These are phyloP conservation scores for Cydia fagiglandana DNA, from an alignment of 1,140 invertebrate genomes.

Conservation along the genomic window DNA sequence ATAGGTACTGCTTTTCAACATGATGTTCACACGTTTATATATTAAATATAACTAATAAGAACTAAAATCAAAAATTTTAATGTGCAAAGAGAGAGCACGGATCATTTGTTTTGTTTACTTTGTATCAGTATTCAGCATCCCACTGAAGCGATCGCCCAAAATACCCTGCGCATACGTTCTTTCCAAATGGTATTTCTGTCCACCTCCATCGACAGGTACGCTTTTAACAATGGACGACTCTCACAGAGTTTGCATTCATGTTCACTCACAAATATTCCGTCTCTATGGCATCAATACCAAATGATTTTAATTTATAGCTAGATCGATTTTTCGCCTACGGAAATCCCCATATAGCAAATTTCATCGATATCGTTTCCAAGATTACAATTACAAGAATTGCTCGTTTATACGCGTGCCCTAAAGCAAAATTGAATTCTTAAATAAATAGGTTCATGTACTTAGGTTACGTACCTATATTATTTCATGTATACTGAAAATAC, in stretches of 20 bases:
- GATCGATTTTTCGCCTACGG: too few relatives aligned
- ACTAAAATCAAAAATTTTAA: not conserved
- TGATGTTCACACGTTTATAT: too few relatives aligned
- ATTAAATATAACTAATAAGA: too few relatives aligned
- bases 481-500: too few relatives aligned
- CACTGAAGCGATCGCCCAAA: conserved; percentile 40
- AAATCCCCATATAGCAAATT: too few relatives aligned
- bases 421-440: too few relatives aligned
- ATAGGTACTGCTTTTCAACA: too few relatives aligned
- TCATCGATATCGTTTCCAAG: too few relatives aligned
- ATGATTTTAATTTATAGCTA: not conserved
- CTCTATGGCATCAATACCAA: not conserved
- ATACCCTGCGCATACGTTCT: conserved; percentile 43
- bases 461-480: too few relatives aligned
- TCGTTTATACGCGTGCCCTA: too few relatives aligned
- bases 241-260: conserved; percentile 31
- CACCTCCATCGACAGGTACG: conserved; percentile 54
- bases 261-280: not conserved
- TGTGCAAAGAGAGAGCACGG: not conserved
- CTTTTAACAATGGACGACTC: conserved; percentile 34
- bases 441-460: too few relatives aligned
- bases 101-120: not conserved
- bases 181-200: conserved; percentile 53
- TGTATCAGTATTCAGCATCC: not conserved
- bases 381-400: too few relatives aligned